phyloP scores from a whole-genome alignment of 2,113 vertebrate genomes.

The Myodes glareolus region DNA sequence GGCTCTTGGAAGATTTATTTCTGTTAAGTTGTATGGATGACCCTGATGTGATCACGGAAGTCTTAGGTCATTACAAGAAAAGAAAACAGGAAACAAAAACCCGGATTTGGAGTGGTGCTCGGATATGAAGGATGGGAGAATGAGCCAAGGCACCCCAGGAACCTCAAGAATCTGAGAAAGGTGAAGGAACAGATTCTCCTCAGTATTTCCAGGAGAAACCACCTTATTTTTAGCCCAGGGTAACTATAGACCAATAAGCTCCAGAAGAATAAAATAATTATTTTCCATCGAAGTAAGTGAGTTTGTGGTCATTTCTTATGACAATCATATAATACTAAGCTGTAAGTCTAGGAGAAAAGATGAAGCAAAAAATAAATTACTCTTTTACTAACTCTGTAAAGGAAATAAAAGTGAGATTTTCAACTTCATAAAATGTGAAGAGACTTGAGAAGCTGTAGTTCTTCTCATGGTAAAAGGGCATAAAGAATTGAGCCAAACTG shows the following conservation, averaged over 20 bases:
- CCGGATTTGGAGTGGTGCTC: background rate
- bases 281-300: background rate
- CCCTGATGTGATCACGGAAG: background rate
- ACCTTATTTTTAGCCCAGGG: background rate
- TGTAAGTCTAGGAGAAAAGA: background rate
- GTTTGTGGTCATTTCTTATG: background rate
- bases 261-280: background rate
- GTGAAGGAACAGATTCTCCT: background rate
- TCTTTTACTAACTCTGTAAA: slow-evolving; percentile 3
- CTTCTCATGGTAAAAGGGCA: background rate
- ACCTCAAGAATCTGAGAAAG: background rate
- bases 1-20: background rate
- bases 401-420: background rate
- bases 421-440: background rate
- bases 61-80: background rate
- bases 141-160: background rate
- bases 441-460: background rate
- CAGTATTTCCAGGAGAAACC: background rate
- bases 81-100: background rate
- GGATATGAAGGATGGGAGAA: background rate
- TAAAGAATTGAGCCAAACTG: background rate
- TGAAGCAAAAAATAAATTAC: background rate
- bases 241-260: background rate
- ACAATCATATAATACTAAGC: background rate
- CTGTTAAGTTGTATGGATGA: background rate